Percentiles rank a stretch among this genome's conserved stretches.
These are phyloP conservation scores for Tachyglossus aculeatus DNA, from an alignment of 2,797 vertebrate species.

Conservation along the genomic window DNA sequence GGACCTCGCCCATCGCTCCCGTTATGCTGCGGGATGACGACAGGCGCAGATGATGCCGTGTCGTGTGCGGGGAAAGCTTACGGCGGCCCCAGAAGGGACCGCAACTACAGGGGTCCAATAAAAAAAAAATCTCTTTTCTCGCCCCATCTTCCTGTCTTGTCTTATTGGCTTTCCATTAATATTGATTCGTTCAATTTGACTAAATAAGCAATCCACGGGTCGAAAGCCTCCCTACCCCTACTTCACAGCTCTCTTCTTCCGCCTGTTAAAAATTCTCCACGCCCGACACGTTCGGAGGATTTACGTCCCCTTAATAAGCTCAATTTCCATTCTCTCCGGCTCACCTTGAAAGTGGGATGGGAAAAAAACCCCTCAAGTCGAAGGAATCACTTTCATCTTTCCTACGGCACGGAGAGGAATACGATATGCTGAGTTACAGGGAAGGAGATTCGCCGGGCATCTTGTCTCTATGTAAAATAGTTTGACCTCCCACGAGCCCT, in stretches of 20 bases:
- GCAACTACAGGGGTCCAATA: background rate
- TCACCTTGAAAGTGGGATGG: too few species aligned
- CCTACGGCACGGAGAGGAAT: background rate
- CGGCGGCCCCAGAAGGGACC: background rate
- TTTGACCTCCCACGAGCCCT: background rate
- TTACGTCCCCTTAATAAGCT: slow-evolving; percentile 10
- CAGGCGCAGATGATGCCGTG: background rate
- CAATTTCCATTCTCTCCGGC: background rate
- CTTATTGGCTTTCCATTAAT: background rate
- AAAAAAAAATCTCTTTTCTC: slow-evolving; percentile 7
- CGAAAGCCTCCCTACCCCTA: background rate
- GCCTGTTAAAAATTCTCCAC: background rate
- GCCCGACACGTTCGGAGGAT: background rate
- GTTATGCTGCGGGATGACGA: background rate
- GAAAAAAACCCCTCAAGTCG: background rate
- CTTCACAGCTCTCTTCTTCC: background rate
- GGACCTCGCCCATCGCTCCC: background rate
- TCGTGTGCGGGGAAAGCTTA: background rate
- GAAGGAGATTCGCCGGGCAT: background rate
- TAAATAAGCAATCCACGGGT: background rate
- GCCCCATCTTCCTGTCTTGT: background rate
- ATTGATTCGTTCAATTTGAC: background rate
- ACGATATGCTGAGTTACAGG: background rate
- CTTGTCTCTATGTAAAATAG: background rate
- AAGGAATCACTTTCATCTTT: background rate